Conservation (phyloP, 2,888 invertebrate genomes). For the Lomographa bimaculata region DNA sequence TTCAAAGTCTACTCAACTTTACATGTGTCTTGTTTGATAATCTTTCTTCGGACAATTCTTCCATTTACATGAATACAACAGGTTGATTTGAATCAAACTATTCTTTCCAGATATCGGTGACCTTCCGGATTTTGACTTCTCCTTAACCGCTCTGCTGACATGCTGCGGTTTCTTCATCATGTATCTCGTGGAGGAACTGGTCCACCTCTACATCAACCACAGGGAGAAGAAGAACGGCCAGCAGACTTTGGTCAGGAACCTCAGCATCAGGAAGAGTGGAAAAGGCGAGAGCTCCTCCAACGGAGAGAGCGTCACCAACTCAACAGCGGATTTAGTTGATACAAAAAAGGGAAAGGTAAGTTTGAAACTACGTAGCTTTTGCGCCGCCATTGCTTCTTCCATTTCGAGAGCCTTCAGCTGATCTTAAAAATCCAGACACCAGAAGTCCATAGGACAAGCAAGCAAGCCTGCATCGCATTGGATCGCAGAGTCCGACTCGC, state of each 20-base stretch:
- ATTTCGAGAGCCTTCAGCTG: too few species aligned
- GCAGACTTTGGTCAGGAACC: constrained; percentile 62
- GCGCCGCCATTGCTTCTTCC: too few species aligned
- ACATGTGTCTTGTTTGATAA: too few species aligned
- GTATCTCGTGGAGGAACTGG: constrained; percentile 91
- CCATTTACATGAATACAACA: too few species aligned
- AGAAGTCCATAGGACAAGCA: too few species aligned
- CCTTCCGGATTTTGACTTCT: constrained; percentile 72
- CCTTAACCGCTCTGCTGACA: constrained; percentile 88
- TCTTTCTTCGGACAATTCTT: too few species aligned
- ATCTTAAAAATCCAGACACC: too few species aligned
- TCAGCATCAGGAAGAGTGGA: constrained; percentile 68
- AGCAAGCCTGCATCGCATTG: too few species aligned
- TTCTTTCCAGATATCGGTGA: constrained; percentile 53
- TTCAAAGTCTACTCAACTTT: too few species aligned
- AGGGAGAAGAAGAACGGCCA: constrained; percentile 66
- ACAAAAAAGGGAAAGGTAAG: constrained; percentile 49
- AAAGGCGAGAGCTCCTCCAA: constrained; percentile 35
- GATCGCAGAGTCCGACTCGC: too few species aligned
- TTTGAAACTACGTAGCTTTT: background rate
- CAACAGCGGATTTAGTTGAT: constrained; percentile 73
- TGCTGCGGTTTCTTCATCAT: constrained; percentile 90
- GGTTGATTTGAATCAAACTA: too few species aligned
- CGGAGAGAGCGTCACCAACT: constrained; percentile 64
- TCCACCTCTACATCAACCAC: constrained; percentile 86